Percentiles rank a stretch among this genome's conserved stretches.
Conservation (phyloP, 2,888 invertebrate genomes). For the Microplitis manilae region DNA sequence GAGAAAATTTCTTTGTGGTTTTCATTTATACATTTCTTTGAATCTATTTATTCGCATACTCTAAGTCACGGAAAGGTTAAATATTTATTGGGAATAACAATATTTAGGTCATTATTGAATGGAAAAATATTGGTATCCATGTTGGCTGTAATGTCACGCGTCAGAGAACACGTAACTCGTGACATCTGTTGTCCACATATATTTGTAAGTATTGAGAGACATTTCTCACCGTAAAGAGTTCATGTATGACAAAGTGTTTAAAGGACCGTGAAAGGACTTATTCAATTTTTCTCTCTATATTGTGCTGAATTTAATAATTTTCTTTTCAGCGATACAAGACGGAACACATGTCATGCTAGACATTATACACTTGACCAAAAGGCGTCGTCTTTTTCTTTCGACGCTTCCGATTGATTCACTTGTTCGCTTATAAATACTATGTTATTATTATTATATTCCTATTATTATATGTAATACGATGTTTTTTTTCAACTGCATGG, state of each 20-base stretch:
- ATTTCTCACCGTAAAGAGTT: background rate
- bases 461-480: too few species aligned
- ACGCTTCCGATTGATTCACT: conserved; percentile 1
- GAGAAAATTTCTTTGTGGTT: background rate
- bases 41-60: background rate
- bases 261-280: conserved; percentile 1
- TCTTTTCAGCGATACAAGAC: conserved; percentile 1
- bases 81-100: background rate
- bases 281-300: background rate
- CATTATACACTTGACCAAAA: background rate
- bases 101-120: background rate
- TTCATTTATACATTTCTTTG: background rate
- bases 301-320: background rate
- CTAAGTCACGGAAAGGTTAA: background rate
- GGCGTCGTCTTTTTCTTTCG: background rate
- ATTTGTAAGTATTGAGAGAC: background rate
- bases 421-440: background rate
- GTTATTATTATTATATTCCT: background rate
- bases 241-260: background rate
- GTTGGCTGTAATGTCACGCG: background rate
- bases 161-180: background rate
- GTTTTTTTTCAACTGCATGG: too few species aligned
- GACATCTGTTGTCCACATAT: background rate
- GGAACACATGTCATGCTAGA: background rate
- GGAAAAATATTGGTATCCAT: background rate